Evolutionary conservation across 2,113 vertebrate species (phyloP), one percentile per base, ranked within the genome.

Genomic region (Eulemur macaco): DNA sequence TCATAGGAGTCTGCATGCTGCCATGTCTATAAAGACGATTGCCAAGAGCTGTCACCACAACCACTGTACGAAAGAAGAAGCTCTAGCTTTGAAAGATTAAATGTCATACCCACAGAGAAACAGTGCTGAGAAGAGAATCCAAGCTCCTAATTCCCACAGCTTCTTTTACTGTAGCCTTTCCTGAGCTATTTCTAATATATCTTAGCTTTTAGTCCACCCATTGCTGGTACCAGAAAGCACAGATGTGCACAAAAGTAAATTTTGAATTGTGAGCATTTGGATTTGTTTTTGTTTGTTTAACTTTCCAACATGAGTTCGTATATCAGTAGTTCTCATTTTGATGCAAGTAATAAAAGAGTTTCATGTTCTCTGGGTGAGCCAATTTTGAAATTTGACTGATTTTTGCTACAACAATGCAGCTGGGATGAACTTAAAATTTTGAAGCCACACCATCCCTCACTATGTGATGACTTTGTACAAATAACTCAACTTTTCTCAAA

Each of bases 201-300:
- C n/a, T 13, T 52, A 42, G 47, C 12, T 29, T 47, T 95, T 2
- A 64, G 27, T 56, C 31, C 14, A 50, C 42, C 29, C 18, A 0
- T 69, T 68, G n/a, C 73, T 27, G 21, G 86, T 47, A 86, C 50
- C 68, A 94, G 45, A 63, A 88, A 84, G 56, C 89, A 91, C 91
- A 95, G 78, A 94, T 85, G n/a, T 95, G 89, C 56, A 68, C 85
- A 95, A 83, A 95, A 63, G 68, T 83, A 88, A 64, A 77, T 84
- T 93, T 95, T 89, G 87, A 91, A 97, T 74, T 60, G 37, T 69
- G 73, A 95, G 50, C 52, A 71, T 95, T 95, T 96, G 69, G 47
- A 94, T 86, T 96, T 86, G 39, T 52, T 93, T 89, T 94, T 89
- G 64, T 91, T 97, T 95, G 68, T 74, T 93, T 95, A 71, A 89